A percentile compares a stretch with the other conserved stretches of the same genome.
phyloP scores from a whole-genome alignment of 2,888 invertebrate genomes.

The Linyphia triangularis region DNA sequence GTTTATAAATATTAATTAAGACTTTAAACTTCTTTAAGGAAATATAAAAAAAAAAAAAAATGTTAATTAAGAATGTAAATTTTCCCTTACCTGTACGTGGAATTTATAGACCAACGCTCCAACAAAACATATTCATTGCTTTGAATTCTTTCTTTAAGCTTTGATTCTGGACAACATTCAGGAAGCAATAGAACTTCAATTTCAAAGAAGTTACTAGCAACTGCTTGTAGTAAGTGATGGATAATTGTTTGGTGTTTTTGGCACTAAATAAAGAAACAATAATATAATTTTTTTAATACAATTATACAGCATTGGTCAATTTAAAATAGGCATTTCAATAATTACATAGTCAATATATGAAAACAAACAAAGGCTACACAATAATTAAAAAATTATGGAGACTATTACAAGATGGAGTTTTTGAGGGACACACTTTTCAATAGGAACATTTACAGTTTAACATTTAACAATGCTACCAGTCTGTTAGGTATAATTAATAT shows the following conservation, averaged over 20 bases:
- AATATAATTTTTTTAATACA: no score
- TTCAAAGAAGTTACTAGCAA: constrained; percentile 36
- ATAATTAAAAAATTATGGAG: no score
- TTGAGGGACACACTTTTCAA: no score
- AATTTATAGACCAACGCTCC: constrained; percentile 55
- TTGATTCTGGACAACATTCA: constrained; percentile 49
- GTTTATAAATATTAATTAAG: neutral
- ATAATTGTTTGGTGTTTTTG: constrained; percentile 62
- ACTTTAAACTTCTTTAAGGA: neutral
- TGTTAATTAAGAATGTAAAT: neutral
- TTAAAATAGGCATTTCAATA: no score
- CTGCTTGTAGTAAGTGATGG: constrained; percentile 44
- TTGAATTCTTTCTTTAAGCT: constrained; percentile 47
- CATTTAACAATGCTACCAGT: no score
- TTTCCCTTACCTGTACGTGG: constrained; percentile 16
- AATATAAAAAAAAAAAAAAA: neutral
- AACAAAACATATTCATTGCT: constrained; percentile 47
- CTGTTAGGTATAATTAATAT: no score
- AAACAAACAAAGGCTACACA: no score
- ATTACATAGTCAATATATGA: no score
- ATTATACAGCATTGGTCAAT: no score
- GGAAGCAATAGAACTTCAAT: constrained; percentile 62
- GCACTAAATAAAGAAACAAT: constrained; percentile 30
- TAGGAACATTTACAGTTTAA: no score
- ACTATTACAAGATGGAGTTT: no score